Conservation (phyloP, 2,888 invertebrate genomes). For the Parthenolecanium corni region DNA sequence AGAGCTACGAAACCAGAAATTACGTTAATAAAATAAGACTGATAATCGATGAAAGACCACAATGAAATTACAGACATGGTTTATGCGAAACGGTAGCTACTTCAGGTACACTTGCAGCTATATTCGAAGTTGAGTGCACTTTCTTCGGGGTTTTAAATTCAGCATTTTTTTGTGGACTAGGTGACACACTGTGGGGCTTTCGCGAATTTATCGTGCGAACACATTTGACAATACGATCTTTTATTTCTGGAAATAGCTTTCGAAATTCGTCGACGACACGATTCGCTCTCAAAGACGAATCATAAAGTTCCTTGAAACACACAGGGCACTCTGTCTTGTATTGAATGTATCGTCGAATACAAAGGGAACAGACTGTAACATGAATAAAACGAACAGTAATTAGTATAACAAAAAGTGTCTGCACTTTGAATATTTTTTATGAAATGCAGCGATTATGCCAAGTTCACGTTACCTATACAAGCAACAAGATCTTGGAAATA, state of each 20-base stretch:
- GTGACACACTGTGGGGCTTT: slow-evolving; percentile 11
- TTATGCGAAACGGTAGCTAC: too few species aligned
- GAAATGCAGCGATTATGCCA: too few species aligned
- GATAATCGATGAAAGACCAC: too few species aligned
- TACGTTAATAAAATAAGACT: too few species aligned
- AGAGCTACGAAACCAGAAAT: too few species aligned
- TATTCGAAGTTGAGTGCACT: neutral
- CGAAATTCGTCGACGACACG: slow-evolving; percentile 41
- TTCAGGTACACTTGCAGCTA: too few species aligned
- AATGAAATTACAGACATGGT: too few species aligned
- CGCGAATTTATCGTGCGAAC: slow-evolving; percentile 33
- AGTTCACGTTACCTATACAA: too few species aligned
- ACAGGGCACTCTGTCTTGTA: slow-evolving; percentile 43
- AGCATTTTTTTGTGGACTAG: neutral
- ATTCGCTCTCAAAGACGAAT: slow-evolving; percentile 42
- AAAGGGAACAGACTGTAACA: slow-evolving; percentile 44
- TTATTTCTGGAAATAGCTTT: slow-evolving; percentile 36
- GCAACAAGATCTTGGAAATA: neutral
- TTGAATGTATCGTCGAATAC: slow-evolving; percentile 43
- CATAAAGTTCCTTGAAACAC: slow-evolving; percentile 41
- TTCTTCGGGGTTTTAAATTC: neutral
- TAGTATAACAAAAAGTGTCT: neutral
- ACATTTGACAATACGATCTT: slow-evolving; percentile 37
- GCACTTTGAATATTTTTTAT: too few species aligned
- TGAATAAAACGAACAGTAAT: slow-evolving; percentile 13